Evolutionary conservation across 1,140 invertebrate species (phyloP).

Genomic region (Listronotus bonariensis): DNA sequence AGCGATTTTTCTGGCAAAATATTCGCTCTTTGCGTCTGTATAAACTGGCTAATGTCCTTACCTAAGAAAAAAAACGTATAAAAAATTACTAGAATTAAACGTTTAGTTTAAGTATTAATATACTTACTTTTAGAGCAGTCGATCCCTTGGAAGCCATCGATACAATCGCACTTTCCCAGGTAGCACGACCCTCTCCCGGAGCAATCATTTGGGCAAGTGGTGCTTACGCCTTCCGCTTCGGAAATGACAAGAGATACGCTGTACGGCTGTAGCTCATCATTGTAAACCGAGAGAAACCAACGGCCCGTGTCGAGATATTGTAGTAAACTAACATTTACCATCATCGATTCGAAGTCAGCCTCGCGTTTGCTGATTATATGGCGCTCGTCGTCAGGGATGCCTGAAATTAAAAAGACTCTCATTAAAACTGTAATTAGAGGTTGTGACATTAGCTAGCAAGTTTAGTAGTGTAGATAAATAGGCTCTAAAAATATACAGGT

Average conservation of each 20-base stretch:
- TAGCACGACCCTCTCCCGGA: constrained; percentile 93
- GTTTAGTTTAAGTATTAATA: background rate
- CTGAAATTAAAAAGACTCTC: constrained; percentile 19
- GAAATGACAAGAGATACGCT: constrained; percentile 79
- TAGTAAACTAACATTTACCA: constrained; percentile 81
- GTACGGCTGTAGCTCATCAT: constrained; percentile 87
- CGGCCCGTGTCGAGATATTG: constrained; percentile 90
- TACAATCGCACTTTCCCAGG: constrained; percentile 93
- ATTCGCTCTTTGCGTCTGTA: too few relatives aligned
- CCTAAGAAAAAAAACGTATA: too few relatives aligned
- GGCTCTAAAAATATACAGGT: too few relatives aligned
- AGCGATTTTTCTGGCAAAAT: too few relatives aligned
- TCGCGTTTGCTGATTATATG: constrained; percentile 65
- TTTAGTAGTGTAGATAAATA: too few relatives aligned
- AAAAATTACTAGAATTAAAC: too few relatives aligned
- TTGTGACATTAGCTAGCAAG: too few relatives aligned
- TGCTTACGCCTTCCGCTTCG: constrained; percentile 84
- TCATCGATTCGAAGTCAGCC: constrained; percentile 66
- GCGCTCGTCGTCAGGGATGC: constrained; percentile 55
- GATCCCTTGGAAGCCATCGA: constrained; percentile 89
- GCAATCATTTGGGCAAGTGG: constrained; percentile 92
- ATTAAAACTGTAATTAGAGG: background rate
- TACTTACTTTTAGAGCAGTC: constrained; percentile 90
- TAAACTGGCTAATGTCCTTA: too few relatives aligned
- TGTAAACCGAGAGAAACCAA: constrained; percentile 95